Evolutionary conservation across 1,140 invertebrate species (phyloP).

Genomic region (Stegodyphus dumicola): DNA sequence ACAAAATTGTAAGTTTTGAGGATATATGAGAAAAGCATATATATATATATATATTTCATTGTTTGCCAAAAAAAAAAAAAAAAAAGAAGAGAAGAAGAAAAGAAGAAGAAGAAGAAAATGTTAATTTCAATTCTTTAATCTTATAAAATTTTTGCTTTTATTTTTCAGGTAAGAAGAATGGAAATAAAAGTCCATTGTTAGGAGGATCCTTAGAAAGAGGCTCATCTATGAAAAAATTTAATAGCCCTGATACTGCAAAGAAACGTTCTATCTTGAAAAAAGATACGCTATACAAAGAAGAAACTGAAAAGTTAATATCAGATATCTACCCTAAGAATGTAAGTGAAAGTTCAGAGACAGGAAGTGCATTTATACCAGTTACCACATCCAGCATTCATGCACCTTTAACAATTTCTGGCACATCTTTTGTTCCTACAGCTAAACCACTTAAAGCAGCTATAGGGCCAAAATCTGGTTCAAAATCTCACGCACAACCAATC

Average conservation of each 20-base stretch:
- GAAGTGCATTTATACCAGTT: conserved; percentile 52
- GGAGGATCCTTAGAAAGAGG: conserved; percentile 56
- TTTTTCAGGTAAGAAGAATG: conserved; percentile 42
- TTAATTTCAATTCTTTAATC: not conserved
- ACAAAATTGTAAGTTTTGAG: too few species aligned
- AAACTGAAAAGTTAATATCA: conserved; percentile 81
- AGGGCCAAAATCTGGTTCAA: conserved; percentile 63
- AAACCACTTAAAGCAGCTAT: conserved; percentile 50
- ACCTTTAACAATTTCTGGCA: conserved; percentile 1
- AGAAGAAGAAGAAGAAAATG: not conserved
- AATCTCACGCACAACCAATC: conserved; percentile 67
- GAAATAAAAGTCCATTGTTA: conserved; percentile 51
- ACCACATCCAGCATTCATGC: conserved; percentile 28
- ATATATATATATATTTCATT: too few species aligned
- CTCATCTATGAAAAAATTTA: conserved; percentile 59
- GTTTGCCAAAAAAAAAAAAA: too few species aligned
- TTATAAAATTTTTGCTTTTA: not conserved
- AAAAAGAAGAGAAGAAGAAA: too few species aligned
- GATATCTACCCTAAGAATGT: conserved; percentile 67
- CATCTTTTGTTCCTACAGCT: conserved; percentile 11
- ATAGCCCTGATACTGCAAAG: conserved; percentile 71
- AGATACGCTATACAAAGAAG: conserved; percentile 75
- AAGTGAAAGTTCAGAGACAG: conserved; percentile 31
- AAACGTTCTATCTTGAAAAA: conserved; percentile 82
- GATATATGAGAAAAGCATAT: too few species aligned